phyloP scores from a whole-genome alignment of 2,113 vertebrate genomes.

The Nothoprocta perdicaria region DNA sequence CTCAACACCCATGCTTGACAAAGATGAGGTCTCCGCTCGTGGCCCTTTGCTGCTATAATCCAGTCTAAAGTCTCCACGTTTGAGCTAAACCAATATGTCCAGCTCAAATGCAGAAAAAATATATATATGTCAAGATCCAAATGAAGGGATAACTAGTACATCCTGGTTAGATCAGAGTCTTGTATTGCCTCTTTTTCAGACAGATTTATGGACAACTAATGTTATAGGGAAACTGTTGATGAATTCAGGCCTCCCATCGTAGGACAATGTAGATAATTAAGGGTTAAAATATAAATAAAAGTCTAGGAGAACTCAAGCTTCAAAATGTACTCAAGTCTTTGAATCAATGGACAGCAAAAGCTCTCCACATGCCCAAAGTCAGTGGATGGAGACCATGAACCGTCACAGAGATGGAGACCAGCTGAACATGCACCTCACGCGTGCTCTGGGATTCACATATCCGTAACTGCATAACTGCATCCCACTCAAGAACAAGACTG shows the following conservation, averaged over 20 bases:
- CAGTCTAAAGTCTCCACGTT: rapidly evolving
- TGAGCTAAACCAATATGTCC: not conserved
- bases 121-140: rapidly evolving
- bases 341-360: not conserved
- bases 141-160: not conserved
- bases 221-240: not conserved
- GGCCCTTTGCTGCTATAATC: rapidly evolving
- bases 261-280: not conserved
- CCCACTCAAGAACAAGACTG: not conserved
- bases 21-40: not conserved
- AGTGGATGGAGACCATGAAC: not conserved
- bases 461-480: not conserved
- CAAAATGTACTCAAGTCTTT: not conserved
- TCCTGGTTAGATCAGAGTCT: not conserved
- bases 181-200: not conserved
- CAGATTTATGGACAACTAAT: not conserved
- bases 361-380: rapidly evolving
- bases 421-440: not conserved
- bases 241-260: not conserved
- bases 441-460: not conserved
- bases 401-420: not conserved
- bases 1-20: rapidly evolving
- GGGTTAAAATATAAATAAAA: too few species aligned
- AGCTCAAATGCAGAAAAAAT: rapidly evolving
- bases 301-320: not conserved